Evolutionary conservation across 2,113 vertebrate genomes (phyloP), one percentile per base, ranked within the genome.

Genomic region (Hymenochirus boettgeri): DNA sequence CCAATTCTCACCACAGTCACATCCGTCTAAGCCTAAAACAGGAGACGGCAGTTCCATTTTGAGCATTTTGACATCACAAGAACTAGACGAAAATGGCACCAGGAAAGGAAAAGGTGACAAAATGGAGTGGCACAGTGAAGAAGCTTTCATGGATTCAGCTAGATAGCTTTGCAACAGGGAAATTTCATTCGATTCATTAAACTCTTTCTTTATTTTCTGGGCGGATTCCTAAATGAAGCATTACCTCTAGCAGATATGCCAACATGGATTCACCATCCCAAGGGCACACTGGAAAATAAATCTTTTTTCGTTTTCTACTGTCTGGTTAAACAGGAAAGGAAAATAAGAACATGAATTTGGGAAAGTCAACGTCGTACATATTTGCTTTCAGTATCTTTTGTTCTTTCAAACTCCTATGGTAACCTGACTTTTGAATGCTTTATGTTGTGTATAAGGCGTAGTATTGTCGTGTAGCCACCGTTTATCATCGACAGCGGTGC

Each of bases 401-500:
- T 24, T 10, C 19, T 51, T 12, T 13, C 7, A 9, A 6, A 45
- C 15, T n/a, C 27, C 9, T 55, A 21, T 17, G 27, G 17, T 11
- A 6, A 12, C 42, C 58, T 54, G 58, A 42, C 45, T 66, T 66
- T 66, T 10, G 37, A 15, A 23, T 18, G 4, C 52, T 4, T 54
- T 54, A 3, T 54, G 24, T 29, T 18, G 7, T 29, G n/a, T 29
- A n/a, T 33, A 17, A 31, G 26, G 21, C 9, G 13, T 27, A 5
- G 29, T 35, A n/a, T 17, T 48, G 23, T 56, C 33, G 29, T 23
- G 53, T 55, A 24, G 50, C 22, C 50, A 29, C 25, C 46, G 7
- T 23, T 56, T 48, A 56, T 57, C 31, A 25, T 56, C 21, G 26
- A 35, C 12, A 15, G 45, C 50, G 63, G 25, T 51, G 31, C 23